Conservation (phyloP, 2,888 invertebrate genomes). For the Orgyia antiqua region DNA sequence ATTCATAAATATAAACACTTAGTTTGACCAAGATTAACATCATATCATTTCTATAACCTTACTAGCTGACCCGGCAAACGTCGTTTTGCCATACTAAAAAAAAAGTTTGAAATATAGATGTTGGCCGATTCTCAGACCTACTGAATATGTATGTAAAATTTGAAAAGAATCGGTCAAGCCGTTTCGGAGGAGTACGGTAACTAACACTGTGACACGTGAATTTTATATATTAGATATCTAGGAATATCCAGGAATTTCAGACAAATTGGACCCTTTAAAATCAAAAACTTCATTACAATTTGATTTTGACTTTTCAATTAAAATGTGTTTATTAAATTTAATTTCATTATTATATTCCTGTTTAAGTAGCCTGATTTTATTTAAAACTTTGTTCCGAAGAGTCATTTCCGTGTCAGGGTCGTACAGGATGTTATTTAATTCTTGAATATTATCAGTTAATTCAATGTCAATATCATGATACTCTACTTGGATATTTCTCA, state of each 20-base stretch:
- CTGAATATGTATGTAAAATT: too few species aligned
- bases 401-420: slow-evolving; percentile 32
- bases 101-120: too few species aligned
- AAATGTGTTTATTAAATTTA: slow-evolving; percentile 39
- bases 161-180: too few species aligned
- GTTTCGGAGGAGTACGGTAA: too few species aligned
- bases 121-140: too few species aligned
- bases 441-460: slow-evolving; percentile 44
- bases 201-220: too few species aligned
- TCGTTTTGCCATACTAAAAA: too few species aligned
- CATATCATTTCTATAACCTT: too few species aligned
- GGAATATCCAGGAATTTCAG: slow-evolving; percentile 48
- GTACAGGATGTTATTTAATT: slow-evolving; percentile 39
- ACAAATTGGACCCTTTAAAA: slow-evolving; percentile 60
- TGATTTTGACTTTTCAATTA: slow-evolving; percentile 47
- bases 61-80: too few species aligned
- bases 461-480: slow-evolving; percentile 30
- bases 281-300: slow-evolving; percentile 48
- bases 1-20: background rate
- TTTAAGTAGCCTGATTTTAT: slow-evolving; percentile 44
- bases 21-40: background rate
- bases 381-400: slow-evolving; percentile 43
- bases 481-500: slow-evolving; percentile 38
- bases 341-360: slow-evolving; percentile 44
- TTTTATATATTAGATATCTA: too few species aligned